These are phyloP conservation scores for Sericinus montela DNA, from an alignment of 2,888 invertebrate genomes.

Conservation along the genomic window DNA sequence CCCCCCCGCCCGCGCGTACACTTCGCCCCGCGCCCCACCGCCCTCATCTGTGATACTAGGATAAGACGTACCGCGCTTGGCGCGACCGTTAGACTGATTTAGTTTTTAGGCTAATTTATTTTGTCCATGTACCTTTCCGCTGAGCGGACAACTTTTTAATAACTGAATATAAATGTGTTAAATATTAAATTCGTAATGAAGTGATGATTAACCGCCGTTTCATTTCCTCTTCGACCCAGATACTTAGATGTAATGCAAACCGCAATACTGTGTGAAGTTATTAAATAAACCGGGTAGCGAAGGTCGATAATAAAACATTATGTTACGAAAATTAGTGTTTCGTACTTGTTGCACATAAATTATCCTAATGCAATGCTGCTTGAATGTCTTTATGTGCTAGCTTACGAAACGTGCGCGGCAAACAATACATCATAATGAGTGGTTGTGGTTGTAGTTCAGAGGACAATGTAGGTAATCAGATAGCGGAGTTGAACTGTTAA, in stretches of 20 bases:
- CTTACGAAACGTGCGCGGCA: conserved; percentile 3
- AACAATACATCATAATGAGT: conserved; percentile 13
- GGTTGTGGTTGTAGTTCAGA: background rate
- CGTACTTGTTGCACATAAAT: conserved; percentile 44
- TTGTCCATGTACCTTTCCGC: conserved; percentile 78
- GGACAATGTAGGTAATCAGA: background rate
- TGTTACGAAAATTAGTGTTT: conserved; percentile 28
- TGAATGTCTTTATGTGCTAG: conserved; percentile 1
- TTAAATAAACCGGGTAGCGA: conserved; percentile 28
- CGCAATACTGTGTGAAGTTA: conserved; percentile 19
- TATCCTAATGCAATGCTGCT: conserved; percentile 39
- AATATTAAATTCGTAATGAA: conserved; percentile 60
- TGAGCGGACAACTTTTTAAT: conserved; percentile 71
- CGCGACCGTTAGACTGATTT: conserved; percentile 77
- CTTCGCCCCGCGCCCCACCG: conserved; percentile 71
- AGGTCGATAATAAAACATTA: conserved; percentile 29
- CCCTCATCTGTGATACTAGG: conserved; percentile 78
- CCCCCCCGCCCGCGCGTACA: conserved; percentile 47
- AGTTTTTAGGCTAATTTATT: conserved; percentile 72
- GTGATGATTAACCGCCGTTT: conserved; percentile 47
- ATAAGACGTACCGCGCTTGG: conserved; percentile 70
- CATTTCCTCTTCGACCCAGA: conserved; percentile 33
- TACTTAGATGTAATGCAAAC: background rate
- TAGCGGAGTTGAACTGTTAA: background rate
- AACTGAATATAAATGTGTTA: conserved; percentile 62